phyloP scores from a whole-genome alignment of 1,140 invertebrate species.

The Zaprionus inermis region DNA sequence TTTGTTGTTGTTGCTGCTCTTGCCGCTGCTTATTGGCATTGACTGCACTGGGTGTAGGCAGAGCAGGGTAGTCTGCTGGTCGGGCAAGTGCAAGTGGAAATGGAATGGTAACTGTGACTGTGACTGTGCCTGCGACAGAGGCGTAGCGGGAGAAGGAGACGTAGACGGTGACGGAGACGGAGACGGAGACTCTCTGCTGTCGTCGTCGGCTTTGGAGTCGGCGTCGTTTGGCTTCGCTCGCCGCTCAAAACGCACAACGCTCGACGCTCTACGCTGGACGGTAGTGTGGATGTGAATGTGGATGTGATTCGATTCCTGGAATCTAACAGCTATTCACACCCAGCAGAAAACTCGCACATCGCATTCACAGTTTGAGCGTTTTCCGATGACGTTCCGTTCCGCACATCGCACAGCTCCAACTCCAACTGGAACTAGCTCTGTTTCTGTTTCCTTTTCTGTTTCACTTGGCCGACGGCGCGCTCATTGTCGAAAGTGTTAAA shows the following conservation, averaged over 20 bases:
- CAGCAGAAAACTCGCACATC: constrained; percentile 81
- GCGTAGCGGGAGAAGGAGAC: constrained; percentile 45
- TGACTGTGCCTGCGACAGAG: constrained; percentile 42
- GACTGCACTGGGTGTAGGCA: constrained; percentile 6
- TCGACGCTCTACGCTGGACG: background rate
- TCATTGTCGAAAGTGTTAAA: constrained; percentile 75
- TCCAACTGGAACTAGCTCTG: constrained; percentile 48
- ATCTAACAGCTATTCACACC: constrained; percentile 84
- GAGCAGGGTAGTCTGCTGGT: constrained; percentile 7
- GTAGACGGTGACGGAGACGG: constrained; percentile 40
- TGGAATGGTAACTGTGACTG: constrained; percentile 27
- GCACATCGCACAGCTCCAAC: constrained; percentile 50
- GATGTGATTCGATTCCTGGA: constrained; percentile 77
- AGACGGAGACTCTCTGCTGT: constrained; percentile 50
- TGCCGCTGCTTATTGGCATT: constrained; percentile 60
- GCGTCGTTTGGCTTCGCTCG: constrained; percentile 36
- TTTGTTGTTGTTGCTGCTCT: constrained; percentile 61
- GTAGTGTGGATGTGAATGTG: constrained; percentile 25
- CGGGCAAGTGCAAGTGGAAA: constrained; percentile 9
- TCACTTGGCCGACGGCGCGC: constrained; percentile 58
- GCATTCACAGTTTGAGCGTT: constrained; percentile 75
- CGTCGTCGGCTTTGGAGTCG: constrained; percentile 28
- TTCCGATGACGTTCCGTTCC: constrained; percentile 72
- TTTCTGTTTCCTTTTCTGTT: constrained; percentile 12
- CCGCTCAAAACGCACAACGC: background rate